These are phyloP conservation scores for Pandemis cinnamomeana DNA, from an alignment of 2,888 invertebrate species.

Conservation along the genomic window DNA sequence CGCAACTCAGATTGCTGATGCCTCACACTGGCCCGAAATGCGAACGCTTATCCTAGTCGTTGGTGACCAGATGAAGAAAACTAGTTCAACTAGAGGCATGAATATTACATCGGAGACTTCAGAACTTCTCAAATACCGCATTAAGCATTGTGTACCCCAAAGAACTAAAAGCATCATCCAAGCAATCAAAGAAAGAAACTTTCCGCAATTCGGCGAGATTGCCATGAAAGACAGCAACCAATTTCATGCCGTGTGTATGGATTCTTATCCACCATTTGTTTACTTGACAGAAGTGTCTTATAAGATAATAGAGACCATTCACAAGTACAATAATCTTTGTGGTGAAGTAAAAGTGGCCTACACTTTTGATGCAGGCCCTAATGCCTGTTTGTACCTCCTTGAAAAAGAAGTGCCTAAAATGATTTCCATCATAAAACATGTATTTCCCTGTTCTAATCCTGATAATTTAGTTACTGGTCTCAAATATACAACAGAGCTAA, in stretches of 20 bases:
- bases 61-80: conserved; percentile 91
- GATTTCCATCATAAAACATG: conserved; percentile 86
- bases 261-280: conserved; percentile 96
- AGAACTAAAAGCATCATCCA: conserved; percentile 83
- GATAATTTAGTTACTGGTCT: conserved; percentile 69
- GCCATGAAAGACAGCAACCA: conserved; percentile 99
- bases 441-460: conserved; percentile 87
- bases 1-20: conserved; percentile 89
- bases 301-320: conserved; percentile 90
- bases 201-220: conserved; percentile 93
- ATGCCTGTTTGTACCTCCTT: conserved; percentile 95
- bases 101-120: conserved; percentile 91
- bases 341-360: conserved; percentile 92
- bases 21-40: conserved; percentile 95
- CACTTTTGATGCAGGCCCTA: conserved; percentile 99
- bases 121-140: conserved; percentile 90
- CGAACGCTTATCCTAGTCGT: conserved; percentile 95
- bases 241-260: conserved; percentile 96
- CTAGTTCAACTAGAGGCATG: conserved; percentile 96
- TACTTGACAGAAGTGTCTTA: conserved; percentile 97
- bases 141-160: conserved; percentile 89
- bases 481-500: conserved; percentile 43
- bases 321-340: conserved; percentile 90
- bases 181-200: conserved; percentile 88
- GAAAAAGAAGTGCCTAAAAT: conserved; percentile 90